Evolutionary conservation across 2,113 vertebrate genomes (phyloP).

Genomic region (Arenaria interpres): DNA sequence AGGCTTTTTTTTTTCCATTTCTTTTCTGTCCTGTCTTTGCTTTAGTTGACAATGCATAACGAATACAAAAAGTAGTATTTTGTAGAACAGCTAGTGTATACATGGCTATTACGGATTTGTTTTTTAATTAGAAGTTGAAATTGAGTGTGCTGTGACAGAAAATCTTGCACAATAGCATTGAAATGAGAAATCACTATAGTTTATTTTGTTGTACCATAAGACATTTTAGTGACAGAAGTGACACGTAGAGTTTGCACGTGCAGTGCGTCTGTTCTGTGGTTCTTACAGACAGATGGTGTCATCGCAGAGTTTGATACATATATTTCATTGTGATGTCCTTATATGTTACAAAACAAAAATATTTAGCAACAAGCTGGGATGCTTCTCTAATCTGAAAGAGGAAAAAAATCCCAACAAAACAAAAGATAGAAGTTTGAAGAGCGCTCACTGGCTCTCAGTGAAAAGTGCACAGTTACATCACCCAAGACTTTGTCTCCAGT

Average conservation of each 20-base stretch:
- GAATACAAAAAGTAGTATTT: not conserved
- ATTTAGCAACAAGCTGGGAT: not conserved
- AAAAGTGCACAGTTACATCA: not conserved
- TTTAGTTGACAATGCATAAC: not conserved
- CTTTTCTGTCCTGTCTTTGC: conserved; percentile 39
- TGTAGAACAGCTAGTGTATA: not conserved
- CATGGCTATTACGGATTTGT: not conserved
- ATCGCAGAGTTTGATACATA: not conserved
- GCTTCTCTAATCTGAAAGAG: not conserved
- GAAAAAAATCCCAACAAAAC: not conserved
- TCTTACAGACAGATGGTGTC: not conserved
- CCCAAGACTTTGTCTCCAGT: not conserved
- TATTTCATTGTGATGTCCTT: not conserved
- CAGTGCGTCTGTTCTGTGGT: not conserved
- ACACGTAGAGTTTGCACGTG: not conserved
- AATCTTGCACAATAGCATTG: not conserved
- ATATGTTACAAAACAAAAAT: not conserved
- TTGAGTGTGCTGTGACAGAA: not conserved
- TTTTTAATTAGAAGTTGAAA: not conserved
- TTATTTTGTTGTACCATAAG: not conserved
- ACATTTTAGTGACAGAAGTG: not conserved
- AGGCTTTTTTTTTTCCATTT: conserved; percentile 29
- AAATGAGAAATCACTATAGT: not conserved
- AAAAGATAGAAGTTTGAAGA: not conserved
- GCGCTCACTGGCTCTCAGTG: not conserved